Conservation (phyloP, 2,888 invertebrate species). For the Scaptomyza tumidula region DNA sequence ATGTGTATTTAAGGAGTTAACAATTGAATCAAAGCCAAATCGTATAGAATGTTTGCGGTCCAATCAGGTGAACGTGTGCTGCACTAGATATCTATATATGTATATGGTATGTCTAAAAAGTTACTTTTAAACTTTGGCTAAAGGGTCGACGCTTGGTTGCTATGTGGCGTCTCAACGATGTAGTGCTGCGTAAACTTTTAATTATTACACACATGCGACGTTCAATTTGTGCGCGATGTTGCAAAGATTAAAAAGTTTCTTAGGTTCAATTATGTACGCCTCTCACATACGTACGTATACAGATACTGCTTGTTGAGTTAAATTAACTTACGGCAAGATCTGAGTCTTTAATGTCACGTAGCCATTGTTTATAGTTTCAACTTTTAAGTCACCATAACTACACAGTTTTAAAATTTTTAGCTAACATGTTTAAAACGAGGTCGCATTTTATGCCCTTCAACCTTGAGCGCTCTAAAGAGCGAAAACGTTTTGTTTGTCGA, state of each 20-base stretch:
- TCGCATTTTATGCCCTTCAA: constrained; percentile 22
- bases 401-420: constrained; percentile 12
- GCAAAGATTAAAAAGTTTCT: constrained; percentile 70
- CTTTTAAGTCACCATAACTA: neutral
- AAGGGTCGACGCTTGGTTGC: neutral
- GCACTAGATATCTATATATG: constrained; percentile 1
- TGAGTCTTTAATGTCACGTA: neutral
- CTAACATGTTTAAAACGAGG: constrained; percentile 47
- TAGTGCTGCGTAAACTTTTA: constrained; percentile 61
- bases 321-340: constrained; percentile 23
- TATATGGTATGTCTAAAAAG: too few relatives aligned
- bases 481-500: constrained; percentile 22
- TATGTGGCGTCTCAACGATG: constrained; percentile 16
- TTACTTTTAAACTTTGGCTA: constrained; percentile 56
- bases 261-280: constrained; percentile 66
- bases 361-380: constrained; percentile 7
- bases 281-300: constrained; percentile 16
- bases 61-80: constrained; percentile 7
- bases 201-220: constrained; percentile 71
- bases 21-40: constrained; percentile 38
- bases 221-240: constrained; percentile 72
- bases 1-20: constrained; percentile 20
- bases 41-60: constrained; percentile 10
- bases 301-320: constrained; percentile 14
- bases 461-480: constrained; percentile 25